These are phyloP conservation scores for Sebastes oblongus DNA, from an alignment of 2,797 vertebrate species.

Conservation along the genomic window DNA sequence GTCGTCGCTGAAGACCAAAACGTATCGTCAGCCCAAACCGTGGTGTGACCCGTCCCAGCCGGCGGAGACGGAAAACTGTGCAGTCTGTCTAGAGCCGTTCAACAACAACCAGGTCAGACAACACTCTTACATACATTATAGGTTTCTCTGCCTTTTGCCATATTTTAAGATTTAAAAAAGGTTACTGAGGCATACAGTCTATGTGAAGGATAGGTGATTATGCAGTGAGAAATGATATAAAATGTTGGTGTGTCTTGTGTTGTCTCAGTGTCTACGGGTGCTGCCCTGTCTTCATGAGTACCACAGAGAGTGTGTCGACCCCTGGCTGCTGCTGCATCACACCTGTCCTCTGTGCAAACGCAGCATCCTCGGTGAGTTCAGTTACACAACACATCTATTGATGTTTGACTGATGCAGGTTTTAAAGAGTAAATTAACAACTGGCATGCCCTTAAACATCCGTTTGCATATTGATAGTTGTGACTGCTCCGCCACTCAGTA, in stretches of 20 bases:
- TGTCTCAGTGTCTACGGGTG: constrained; percentile 89
- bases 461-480: not conserved
- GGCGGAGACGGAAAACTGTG: constrained; percentile 87
- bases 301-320: constrained; percentile 93
- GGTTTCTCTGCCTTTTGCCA: not conserved
- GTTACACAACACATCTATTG: not conserved
- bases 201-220: not conserved
- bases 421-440: not conserved
- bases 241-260: not conserved
- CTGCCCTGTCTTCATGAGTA: constrained; percentile 94
- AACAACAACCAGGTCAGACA: constrained; percentile 88
- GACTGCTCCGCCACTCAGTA: not conserved
- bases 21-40: constrained; percentile 82
- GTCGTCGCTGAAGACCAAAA: constrained; percentile 86
- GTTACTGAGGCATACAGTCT: not conserved
- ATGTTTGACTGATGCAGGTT: not conserved
- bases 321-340: constrained; percentile 93
- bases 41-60: constrained; percentile 67
- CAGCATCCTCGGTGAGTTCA: constrained; percentile 88
- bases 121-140: accelerated
- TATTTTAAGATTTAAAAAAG: not conserved
- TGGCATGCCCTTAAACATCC: not conserved
- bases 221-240: not conserved
- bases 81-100: constrained; percentile 92
- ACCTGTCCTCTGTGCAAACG: constrained; percentile 96